These are phyloP conservation scores for Machimus rusticus DNA, from an alignment of 2,888 invertebrate genomes.

Conservation along the genomic window DNA sequence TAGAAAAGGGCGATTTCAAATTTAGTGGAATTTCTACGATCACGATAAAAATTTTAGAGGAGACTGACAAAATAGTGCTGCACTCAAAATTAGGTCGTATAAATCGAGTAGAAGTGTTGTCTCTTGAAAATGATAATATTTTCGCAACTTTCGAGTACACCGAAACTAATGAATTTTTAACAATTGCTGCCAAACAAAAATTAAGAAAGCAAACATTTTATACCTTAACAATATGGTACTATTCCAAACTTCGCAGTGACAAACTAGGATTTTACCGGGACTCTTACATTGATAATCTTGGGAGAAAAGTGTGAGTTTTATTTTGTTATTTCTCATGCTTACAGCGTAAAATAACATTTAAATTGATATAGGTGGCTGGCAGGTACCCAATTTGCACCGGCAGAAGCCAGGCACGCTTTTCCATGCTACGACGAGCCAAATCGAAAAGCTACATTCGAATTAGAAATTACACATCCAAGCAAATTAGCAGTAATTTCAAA, in stretches of 20 bases:
- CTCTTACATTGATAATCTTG: conserved; percentile 58
- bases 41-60: conserved; percentile 61
- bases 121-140: not conserved
- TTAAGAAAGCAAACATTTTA: conserved; percentile 55
- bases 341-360: not conserved
- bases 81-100: conserved; percentile 43
- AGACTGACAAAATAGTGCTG: conserved; percentile 61
- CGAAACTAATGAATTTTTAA: conserved; percentile 34
- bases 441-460: conserved; percentile 69
- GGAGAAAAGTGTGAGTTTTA: conserved; percentile 47
- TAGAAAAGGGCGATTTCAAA: conserved; percentile 58
- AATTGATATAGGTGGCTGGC: conserved; percentile 58
- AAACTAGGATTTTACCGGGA: conserved; percentile 71
- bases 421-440: conserved; percentile 78
- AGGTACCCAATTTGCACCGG: conserved; percentile 71
- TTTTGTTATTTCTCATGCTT: not conserved
- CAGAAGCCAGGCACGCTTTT: conserved; percentile 70
- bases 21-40: conserved; percentile 64
- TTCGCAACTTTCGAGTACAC: not conserved
- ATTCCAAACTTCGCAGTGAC: conserved; percentile 66
- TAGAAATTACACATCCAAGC: conserved; percentile 66
- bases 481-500: conserved; percentile 54
- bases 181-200: conserved; percentile 21
- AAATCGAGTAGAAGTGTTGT: not conserved
- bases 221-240: conserved; percentile 65